Evolutionary conservation across 1,140 invertebrate species (phyloP).

Genomic region (Brachystomella parvula): DNA sequence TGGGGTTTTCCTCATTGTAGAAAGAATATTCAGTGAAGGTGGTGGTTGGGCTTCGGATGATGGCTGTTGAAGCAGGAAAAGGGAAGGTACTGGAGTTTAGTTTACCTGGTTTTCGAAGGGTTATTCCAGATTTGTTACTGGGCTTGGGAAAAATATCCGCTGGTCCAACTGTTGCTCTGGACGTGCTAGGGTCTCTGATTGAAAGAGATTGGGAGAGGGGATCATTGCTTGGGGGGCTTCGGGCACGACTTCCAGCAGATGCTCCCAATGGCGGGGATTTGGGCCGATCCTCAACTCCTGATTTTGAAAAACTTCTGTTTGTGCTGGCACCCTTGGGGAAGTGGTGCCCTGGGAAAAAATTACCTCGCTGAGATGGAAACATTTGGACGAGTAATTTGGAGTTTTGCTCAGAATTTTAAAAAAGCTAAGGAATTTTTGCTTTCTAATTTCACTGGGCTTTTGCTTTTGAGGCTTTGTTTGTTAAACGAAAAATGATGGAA

Average conservation of each 20-base stretch:
- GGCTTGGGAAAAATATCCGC: neutral
- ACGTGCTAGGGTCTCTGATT: too few relatives aligned
- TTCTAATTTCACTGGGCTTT: too few relatives aligned
- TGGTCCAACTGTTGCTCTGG: neutral
- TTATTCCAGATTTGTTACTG: neutral
- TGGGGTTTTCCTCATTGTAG: too few relatives aligned
- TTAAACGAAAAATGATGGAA: neutral
- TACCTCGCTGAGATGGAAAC: slow-evolving; percentile 5
- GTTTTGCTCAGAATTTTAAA: neutral
- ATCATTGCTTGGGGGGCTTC: neutral
- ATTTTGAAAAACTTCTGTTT: neutral
- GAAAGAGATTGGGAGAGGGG: neutral
- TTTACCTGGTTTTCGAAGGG: neutral
- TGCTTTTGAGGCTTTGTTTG: neutral
- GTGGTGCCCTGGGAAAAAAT: neutral
- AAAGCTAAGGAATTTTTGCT: too few relatives aligned
- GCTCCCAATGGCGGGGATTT: neutral
- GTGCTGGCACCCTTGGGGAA: neutral
- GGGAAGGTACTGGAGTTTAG: neutral
- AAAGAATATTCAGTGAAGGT: too few relatives aligned
- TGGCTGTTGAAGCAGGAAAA: neutral
- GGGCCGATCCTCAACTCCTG: too few relatives aligned
- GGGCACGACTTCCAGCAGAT: neutral
- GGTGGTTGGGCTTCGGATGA: neutral
- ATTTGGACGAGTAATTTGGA: neutral